phyloP scores from a whole-genome alignment of 2,888 invertebrate species.

The Anthrax anthrax region DNA sequence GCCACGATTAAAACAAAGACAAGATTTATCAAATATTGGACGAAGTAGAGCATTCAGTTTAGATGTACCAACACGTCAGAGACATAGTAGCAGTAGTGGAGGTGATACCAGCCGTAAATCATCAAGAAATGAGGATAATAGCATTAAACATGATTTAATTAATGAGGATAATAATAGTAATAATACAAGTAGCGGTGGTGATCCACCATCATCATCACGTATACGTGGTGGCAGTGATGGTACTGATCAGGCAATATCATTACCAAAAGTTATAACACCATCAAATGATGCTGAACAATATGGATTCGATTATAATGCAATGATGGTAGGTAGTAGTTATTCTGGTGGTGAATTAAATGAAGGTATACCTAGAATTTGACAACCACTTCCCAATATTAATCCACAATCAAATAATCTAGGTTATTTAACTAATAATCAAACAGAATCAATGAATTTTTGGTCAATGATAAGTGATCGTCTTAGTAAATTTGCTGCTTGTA shows the following conservation, averaged over 20 bases:
- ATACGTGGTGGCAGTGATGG: slow-evolving; percentile 22
- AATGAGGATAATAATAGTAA: slow-evolving; percentile 29
- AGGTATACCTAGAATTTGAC: slow-evolving; percentile 30
- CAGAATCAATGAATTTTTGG: slow-evolving; percentile 27
- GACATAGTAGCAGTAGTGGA: slow-evolving; percentile 24
- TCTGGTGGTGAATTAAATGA: slow-evolving; percentile 13
- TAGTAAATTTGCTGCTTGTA: slow-evolving; percentile 30
- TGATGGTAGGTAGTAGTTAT: background rate
- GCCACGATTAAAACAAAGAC: slow-evolving; percentile 18
- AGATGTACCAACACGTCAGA: slow-evolving; percentile 28
- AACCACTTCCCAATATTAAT: slow-evolving; percentile 29
- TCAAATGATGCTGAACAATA: background rate
- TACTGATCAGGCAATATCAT: slow-evolving; percentile 16
- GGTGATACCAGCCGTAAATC: slow-evolving; percentile 31
- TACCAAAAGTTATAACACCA: slow-evolving; percentile 17
- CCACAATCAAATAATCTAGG: slow-evolving; percentile 23
- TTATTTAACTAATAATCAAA: slow-evolving; percentile 3
- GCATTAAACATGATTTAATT: slow-evolving; percentile 16
- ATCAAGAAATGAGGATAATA: slow-evolving; percentile 24
- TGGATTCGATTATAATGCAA: slow-evolving; percentile 5
- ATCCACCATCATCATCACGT: slow-evolving; percentile 24
- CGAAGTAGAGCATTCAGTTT: slow-evolving; percentile 32
- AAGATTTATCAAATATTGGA: slow-evolving; percentile 18
- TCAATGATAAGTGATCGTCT: slow-evolving; percentile 30
- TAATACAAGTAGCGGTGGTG: slow-evolving; percentile 30